Base-by-base conservation (phyloP, 1,140 invertebrate genomes). In the Pissodes strobi region DNA sequence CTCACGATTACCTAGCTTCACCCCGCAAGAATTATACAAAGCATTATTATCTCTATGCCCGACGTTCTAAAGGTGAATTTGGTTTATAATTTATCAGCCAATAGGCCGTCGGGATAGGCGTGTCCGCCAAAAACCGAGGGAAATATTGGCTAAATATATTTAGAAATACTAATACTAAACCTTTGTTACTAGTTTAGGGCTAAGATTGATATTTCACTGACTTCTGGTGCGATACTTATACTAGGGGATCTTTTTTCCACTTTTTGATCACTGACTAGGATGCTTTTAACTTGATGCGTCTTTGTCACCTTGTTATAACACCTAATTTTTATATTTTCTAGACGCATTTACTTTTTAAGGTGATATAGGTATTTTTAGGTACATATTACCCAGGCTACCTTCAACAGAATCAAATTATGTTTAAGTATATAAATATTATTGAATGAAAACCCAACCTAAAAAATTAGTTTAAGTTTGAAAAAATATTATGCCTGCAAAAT, bases 61-160 rank as follows among this genome's bases (percentile, higher is more conserved):
- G 9, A 21, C 41, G 45, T 3, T 15, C 43, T 49, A 25, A 67
- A 66, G 64, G 60, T 61, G 58, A 71, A 66, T 52, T 23, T 57
- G 34, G 58, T 34, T 61, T 64, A 48, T 59, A 17, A 12, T 15
- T 19, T 51, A 9, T 37, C 46, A 25, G 52, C 73, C 73, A 74
- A 74, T 74, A 46, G 45, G 38, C 12, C 55, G 19, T n/a, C 38
- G 8, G 12, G 49, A 70, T 63, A 66, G 73, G 73, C 73, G 73
- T 72, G 73, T 69, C 68, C 63, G 64, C 69, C 66, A 68, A 74
- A 74, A 74, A 72, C 68, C 38, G 39, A 68, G 68, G 66, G 57
- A 66, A 72, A 74, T 72, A 74, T 72, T 74, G 69, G 70, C 59
- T 69, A 70, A 67, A 64, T 65, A 69, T 65, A 69, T 68, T 65